phyloP scores from a whole-genome alignment of 2,888 invertebrate species.

The Asteroscopus sphinx region DNA sequence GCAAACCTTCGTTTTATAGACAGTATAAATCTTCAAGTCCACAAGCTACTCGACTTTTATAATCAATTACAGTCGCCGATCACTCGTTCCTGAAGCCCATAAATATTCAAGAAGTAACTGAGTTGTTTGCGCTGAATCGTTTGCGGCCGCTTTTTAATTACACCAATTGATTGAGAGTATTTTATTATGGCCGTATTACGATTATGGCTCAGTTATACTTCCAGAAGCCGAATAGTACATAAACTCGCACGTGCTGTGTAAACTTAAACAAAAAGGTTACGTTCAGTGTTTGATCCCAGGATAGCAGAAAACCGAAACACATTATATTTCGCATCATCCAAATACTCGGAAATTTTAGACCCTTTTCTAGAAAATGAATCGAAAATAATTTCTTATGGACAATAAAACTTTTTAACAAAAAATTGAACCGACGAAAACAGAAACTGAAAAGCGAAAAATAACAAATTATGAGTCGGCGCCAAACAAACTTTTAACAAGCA shows the following conservation, averaged over 20 bases:
- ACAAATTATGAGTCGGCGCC: no score
- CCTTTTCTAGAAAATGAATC: constrained; percentile 7
- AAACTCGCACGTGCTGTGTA: constrained; percentile 47
- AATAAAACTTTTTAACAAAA: no score
- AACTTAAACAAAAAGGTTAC: constrained; percentile 41
- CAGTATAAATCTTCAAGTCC: constrained; percentile 80
- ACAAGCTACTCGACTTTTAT: constrained; percentile 82
- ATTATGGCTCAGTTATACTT: constrained; percentile 61
- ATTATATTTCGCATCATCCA: background rate
- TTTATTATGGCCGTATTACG: constrained; percentile 67
- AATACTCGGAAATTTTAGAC: constrained; percentile 1
- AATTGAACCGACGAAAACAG: no score
- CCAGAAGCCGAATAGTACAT: constrained; percentile 44
- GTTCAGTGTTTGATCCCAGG: constrained; percentile 14
- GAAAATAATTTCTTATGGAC: no score
- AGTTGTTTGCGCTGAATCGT: constrained; percentile 74
- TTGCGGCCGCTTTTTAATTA: constrained; percentile 77
- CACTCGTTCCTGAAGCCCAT: constrained; percentile 75
- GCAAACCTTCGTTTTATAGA: constrained; percentile 72
- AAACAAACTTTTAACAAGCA: no score
- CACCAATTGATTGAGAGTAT: constrained; percentile 72
- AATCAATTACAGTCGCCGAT: constrained; percentile 83
- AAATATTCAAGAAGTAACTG: constrained; percentile 78
- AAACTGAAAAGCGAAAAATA: no score
- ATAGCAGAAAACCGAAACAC: constrained; percentile 1